Base-by-base conservation (phyloP, 2,888 invertebrate genomes). In the Hydriomena furcata region DNA sequence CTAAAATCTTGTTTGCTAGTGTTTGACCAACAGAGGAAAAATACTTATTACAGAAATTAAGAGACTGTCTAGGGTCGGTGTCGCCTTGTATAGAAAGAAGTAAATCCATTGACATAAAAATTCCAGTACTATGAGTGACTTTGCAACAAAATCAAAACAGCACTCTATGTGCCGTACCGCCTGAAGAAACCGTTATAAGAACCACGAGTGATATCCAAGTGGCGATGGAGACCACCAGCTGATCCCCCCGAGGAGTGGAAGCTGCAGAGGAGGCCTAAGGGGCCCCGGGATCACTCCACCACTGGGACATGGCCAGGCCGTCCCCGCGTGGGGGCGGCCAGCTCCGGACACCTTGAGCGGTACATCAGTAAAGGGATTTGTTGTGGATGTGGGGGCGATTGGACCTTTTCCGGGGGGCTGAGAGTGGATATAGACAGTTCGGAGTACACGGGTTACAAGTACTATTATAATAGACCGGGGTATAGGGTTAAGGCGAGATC, bases 201-300 rank as follows among this genome's bases (percentile, higher is more conserved):
- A 85, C 73, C 76, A 85, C 84, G 82, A 76, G 87, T 90, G 90
- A 90, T 90, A 81, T 89, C 84, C 66, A 90, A 90, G 82, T 90
- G 90, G 90, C 75, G 83, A 67, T 90, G 85, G 87, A 73, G 77
- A 53, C 84, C 71, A 34, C 72, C 81, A 87, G 87, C 84, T 88
- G 89, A 90, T 82, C 81, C 65, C 46, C 65, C 66, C 59, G 80
- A 83, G 77, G 88, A 87, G 79, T 90, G 90, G 90, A 90, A 90
- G 73, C 84, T 90, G 90, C 81, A 70, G 81, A 80, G 77, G 79
- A 54, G 68, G 68, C 66, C 71, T 70, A 58, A 66, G 58, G 58
- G 82, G 79, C 58, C 64, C 68, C 50, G 65, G 77, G 72, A 64
- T 55, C 70, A 65, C 47, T 67, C 68, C 31, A 63, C 61, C 55